Evolutionary conservation across 2,797 vertebrate species (phyloP), one percentile per base, ranked within the genome.

Genomic region (Girardinus metallicus): DNA sequence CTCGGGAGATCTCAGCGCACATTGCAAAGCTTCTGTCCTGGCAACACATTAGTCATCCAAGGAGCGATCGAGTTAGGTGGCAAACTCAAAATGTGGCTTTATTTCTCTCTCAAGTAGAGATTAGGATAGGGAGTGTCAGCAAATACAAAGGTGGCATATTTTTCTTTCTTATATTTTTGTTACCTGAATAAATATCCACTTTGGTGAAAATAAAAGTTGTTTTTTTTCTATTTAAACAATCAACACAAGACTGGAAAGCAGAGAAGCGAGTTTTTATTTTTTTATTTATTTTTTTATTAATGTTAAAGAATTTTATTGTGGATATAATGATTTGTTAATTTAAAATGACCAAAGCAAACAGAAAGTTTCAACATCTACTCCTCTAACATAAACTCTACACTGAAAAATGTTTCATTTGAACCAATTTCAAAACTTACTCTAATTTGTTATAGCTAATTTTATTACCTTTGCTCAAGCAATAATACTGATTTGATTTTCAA

Each of bases 21-120:
- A 95, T 95, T 95, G 95, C 95, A 88, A 55, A 95, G 93, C 95
- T 92, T 93, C 95, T 96, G 94, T 95, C 96, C 93, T 95, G 95
- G 92, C 89, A 93, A 83, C 83, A 93, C 96, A 96, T 96, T 97
- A 92, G 96, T 96, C 95, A 95, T 96, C 93, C 76, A 13, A 44
- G 41, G 91, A 90, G 81, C 82, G 49, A 89, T 87, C 83, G 86
- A 89, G 86, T 90, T 78, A 79, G 85, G 88, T 87, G 84, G 68
- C 26, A 88, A 89, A 81, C 86, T 88, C 83, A 77, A 90, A 91
- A 93, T 83, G 75, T 73, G 86, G 90, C 91, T 94, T 83, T 78
- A 87, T 91, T 89, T 91, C 75, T 81, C 83, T 90, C 86, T 87
- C 78, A 71, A 82, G 80, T 82, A 80, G 85, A 92, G 87, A 92